Percentiles rank a stretch among this genome's conserved stretches.
Evolutionary conservation across 1,140 invertebrate species (phyloP).

Genomic region (Ganaspis sp.): DNA sequence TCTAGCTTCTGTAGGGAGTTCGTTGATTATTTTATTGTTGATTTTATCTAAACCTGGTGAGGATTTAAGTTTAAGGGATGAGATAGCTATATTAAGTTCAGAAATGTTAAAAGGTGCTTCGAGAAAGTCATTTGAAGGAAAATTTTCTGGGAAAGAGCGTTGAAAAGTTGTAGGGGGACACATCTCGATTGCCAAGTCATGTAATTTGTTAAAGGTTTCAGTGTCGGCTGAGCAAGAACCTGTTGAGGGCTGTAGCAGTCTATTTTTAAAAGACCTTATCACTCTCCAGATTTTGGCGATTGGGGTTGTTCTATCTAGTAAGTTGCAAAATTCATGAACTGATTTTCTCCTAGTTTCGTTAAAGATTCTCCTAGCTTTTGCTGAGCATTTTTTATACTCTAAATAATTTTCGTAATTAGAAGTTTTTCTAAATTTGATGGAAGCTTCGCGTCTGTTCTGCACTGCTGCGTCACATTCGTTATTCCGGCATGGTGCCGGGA

Average conservation of each 20-base stretch:
- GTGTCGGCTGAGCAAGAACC: neutral
- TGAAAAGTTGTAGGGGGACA: constrained; percentile 12
- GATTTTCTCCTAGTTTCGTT: neutral
- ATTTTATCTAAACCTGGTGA: too few relatives aligned
- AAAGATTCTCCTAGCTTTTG: neutral
- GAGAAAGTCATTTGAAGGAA: too few relatives aligned
- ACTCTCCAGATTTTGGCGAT: constrained; percentile 19
- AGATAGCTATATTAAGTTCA: too few relatives aligned
- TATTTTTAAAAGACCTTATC: constrained; percentile 25
- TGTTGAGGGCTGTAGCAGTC: neutral
- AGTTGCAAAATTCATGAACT: neutral
- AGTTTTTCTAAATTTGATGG: neutral
- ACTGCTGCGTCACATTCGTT: too few relatives aligned
- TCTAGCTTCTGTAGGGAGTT: too few relatives aligned
- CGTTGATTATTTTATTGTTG: too few relatives aligned
- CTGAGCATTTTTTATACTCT: neutral
- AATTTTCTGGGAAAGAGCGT: too few relatives aligned
- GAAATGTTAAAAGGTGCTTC: too few relatives aligned
- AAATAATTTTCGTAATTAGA: neutral
- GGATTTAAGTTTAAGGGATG: too few relatives aligned
- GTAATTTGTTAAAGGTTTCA: neutral
- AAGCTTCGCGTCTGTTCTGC: too few relatives aligned
- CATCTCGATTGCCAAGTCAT: neutral
- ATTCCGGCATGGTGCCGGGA: too few relatives aligned
- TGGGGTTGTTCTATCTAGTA: neutral